Evolutionary conservation across 2,113 vertebrate genomes (phyloP).

Genomic region (Dermatemys mawii): DNA sequence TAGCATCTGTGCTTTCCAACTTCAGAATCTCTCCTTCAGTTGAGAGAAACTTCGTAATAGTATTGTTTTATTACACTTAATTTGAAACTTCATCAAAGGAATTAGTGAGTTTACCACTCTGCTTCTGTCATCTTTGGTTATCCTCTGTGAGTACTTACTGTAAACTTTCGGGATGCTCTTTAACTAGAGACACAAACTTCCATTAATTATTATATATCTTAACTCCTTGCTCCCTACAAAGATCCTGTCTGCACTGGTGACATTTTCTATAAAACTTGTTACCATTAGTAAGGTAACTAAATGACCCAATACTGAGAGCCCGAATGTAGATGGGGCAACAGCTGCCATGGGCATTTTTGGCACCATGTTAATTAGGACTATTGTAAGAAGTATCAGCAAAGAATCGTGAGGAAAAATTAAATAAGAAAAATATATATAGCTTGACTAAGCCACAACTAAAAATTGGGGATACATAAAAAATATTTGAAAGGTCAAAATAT

Average conservation of each 20-base stretch:
- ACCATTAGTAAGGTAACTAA: not conserved
- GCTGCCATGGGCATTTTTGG: not conserved
- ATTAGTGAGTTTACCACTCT: conserved; percentile 21
- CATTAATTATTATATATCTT: conserved; percentile 1
- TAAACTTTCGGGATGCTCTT: no score
- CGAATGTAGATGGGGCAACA: not conserved
- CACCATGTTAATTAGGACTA: not conserved
- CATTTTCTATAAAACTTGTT: not conserved
- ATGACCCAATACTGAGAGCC: not conserved
- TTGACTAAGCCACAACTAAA: not conserved
- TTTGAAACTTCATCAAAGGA: conserved; percentile 38
- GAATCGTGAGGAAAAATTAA: not conserved
- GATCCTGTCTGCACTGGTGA: not conserved
- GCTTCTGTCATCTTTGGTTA: not conserved
- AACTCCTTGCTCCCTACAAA: not conserved
- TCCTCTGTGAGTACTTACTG: not conserved
- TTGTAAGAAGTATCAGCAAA: not conserved
- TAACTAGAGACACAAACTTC: no score
- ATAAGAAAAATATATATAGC: not conserved
- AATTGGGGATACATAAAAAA: not conserved
- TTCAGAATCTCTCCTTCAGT: not conserved
- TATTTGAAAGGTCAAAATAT: not conserved
- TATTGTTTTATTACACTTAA: conserved; percentile 7
- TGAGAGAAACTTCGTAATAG: not conserved
- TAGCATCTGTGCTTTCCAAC: not conserved